Evolutionary conservation across 1,140 invertebrate genomes (phyloP), one percentile per base, ranked within the genome.

Genomic region (Eumeta japonica): DNA sequence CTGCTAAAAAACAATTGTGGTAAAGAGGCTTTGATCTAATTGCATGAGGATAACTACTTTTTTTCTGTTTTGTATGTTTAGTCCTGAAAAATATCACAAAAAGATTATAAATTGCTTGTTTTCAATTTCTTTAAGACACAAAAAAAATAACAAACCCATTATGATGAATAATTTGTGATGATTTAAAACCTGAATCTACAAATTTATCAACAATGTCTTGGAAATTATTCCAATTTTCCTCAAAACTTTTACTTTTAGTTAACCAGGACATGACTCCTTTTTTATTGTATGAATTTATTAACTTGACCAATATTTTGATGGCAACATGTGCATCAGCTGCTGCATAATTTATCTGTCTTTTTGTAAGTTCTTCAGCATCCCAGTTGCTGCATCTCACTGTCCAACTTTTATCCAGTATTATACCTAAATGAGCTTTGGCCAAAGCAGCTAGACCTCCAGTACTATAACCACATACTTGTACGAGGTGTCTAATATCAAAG

Each of bases 1-100:
- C 89, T 66, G 84, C 67, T 20, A 93, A 66, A 35, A 83, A 81
- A 55, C 88, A 89, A 67, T 92, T 92, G 55, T 90, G 80, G 70
- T 92, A 93, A 27, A 92, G 71, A 1, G 84, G 83, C 45, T 81
- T 85, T 3, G 78, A 79, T 16, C 82, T 61, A 10, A 79, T 79
- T 11, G 75, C 41, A 19, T 58, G 17, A n/a, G 55, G 45, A 31
- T 61, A 24, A 24, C n/a, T 7, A 5, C 20, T 5, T n/a, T 24
- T 24, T 24, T 24, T 24, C 5, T 24, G n/a, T 24, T 24, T n/a
- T 24, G 5, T 24, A 24, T 7, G n/a, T n/a, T n/a, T n/a, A 24
- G 20, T 24, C 20, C n/a, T 7, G 5, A 24, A 24, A 24, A 24
- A 5, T 7, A 24, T 7, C 5, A 24, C 20, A 24, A 24, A n/a